phyloP scores from a whole-genome alignment of 2,888 invertebrate species.

The Clunio marinus region DNA sequence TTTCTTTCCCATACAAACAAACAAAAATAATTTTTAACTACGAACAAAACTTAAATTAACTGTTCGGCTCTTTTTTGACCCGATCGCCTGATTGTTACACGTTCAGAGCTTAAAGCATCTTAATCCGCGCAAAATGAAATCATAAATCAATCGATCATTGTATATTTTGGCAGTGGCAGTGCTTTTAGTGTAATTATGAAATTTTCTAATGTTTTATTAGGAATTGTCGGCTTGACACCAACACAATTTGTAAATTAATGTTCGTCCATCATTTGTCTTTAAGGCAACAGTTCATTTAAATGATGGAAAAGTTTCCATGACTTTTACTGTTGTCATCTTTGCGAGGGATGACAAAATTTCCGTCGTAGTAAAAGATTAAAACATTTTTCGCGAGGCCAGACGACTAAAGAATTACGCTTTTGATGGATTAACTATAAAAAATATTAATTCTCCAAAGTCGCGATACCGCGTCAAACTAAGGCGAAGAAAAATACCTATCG shows the following conservation, averaged over 20 bases:
- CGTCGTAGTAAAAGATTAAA: not conserved
- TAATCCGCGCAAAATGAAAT: conserved; percentile 33
- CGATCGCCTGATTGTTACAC: conserved; percentile 13
- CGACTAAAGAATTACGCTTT: conserved; percentile 9
- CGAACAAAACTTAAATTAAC: too few relatives aligned
- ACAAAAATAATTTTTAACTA: too few relatives aligned
- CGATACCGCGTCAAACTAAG: not conserved
- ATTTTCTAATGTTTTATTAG: not conserved
- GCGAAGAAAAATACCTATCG: conserved; percentile 30
- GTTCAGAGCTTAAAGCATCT: conserved; percentile 22
- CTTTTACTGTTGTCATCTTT: too few relatives aligned
- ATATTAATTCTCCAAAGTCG: conserved; percentile 12
- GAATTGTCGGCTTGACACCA: conserved; percentile 12
- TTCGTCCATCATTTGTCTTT: not conserved
- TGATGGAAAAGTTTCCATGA: not conserved
- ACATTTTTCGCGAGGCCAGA: conserved; percentile 4
- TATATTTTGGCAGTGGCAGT: conserved; percentile 1
- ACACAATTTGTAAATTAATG: conserved; percentile 4
- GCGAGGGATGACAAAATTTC: not conserved
- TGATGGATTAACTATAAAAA: conserved; percentile 38
- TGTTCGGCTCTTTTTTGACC: conserved; percentile 3
- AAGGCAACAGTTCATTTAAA: not conserved
- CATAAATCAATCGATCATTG: conserved; percentile 39
- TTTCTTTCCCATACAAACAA: too few relatives aligned
- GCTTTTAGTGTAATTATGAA: not conserved